These are phyloP conservation scores for Sinocyclocheilus maitianheensis DNA, from an alignment of 2,113 vertebrate species.

Conservation along the genomic window DNA sequence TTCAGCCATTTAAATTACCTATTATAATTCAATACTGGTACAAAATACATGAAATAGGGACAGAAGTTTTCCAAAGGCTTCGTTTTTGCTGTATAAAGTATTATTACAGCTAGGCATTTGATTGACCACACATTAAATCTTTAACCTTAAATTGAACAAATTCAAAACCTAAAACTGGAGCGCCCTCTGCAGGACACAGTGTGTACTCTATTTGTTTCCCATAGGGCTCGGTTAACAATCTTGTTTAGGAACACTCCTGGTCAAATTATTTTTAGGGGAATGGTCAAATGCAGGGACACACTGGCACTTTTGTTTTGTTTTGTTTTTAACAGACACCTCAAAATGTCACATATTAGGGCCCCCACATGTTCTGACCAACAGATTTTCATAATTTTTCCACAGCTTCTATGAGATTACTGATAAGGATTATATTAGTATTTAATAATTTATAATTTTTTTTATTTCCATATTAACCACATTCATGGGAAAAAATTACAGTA, in stretches of 20 bases:
- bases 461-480: too few species aligned
- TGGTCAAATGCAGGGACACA: not conserved
- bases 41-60: not conserved
- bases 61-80: not conserved
- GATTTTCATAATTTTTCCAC: not conserved
- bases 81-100: not conserved
- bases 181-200: conserved; percentile 39
- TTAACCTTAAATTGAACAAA: not conserved
- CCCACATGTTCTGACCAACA: not conserved
- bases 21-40: not conserved
- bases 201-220: not conserved
- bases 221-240: not conserved
- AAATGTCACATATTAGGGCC: not conserved
- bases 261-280: not conserved
- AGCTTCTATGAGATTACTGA: too few species aligned
- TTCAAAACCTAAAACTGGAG: not conserved
- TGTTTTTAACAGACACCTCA: not conserved
- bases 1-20: not conserved
- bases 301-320: not conserved
- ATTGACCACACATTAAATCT: not conserved
- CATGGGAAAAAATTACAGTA: too few species aligned
- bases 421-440: too few species aligned
- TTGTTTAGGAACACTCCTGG: not conserved
- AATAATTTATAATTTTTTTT: too few species aligned
- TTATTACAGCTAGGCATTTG: not conserved